Conservation (phyloP, 2,888 invertebrate genomes). For the Agrochola macilenta region DNA sequence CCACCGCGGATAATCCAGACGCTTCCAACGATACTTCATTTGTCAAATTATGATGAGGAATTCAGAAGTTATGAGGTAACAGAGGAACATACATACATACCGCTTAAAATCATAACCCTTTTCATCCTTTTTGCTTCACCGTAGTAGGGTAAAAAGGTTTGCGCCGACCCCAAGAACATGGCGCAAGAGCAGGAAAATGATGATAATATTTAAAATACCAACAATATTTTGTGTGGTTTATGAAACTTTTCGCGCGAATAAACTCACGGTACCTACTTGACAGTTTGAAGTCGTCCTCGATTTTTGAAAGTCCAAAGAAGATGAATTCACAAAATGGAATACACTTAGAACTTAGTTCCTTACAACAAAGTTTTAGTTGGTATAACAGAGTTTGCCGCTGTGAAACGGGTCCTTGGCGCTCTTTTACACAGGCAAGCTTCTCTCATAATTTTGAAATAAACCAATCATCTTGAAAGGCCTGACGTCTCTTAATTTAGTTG, state of each 20-base stretch:
- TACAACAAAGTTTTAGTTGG: constrained; percentile 61
- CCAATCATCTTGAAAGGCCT: constrained; percentile 50
- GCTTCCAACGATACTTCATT: too few species aligned
- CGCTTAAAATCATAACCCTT: too few species aligned
- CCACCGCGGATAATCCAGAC: too few species aligned
- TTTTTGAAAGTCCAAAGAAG: constrained; percentile 55
- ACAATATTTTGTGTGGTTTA: neutral
- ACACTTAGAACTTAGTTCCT: constrained; percentile 57
- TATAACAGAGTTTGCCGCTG: constrained; percentile 59
- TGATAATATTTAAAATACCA: too few species aligned
- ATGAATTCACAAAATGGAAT: constrained; percentile 65
- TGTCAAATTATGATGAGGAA: too few species aligned
- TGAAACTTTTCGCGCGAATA: constrained; percentile 5
- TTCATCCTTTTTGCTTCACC: too few species aligned
- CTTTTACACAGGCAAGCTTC: constrained; percentile 46
- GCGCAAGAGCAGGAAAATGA: too few species aligned
- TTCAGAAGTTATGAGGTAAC: too few species aligned
- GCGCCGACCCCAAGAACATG: too few species aligned
- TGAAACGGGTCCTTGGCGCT: constrained; percentile 50
- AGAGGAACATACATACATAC: too few species aligned
- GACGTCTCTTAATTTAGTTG: constrained; percentile 40
- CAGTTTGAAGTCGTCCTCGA: constrained; percentile 49
- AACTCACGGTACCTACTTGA: constrained; percentile 23
- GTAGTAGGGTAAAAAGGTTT: too few species aligned
- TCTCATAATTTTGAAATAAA: constrained; percentile 54